Conservation (phyloP, 2,888 invertebrate genomes). For the Hydroisotoma schaefferi region DNA sequence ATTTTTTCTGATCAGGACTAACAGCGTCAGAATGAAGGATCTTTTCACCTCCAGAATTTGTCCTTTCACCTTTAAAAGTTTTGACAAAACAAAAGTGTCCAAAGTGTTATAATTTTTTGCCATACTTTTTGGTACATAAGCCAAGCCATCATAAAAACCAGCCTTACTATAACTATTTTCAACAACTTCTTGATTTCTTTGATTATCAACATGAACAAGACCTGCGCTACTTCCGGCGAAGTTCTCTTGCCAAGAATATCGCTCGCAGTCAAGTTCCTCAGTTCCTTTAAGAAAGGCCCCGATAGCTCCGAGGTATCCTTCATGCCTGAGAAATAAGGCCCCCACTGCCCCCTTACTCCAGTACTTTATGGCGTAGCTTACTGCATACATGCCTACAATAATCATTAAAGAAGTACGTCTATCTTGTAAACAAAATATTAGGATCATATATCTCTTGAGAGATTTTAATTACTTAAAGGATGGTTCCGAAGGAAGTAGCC, state of each 20-base stretch:
- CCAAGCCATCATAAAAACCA: not conserved
- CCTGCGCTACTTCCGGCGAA: slow-evolving; percentile 56
- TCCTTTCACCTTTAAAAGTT: not conserved
- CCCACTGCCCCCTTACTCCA: slow-evolving; percentile 66
- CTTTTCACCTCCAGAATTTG: not conserved
- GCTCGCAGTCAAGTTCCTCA: slow-evolving; percentile 56
- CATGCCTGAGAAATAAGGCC: slow-evolving; percentile 65
- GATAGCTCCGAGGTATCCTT: slow-evolving; percentile 67
- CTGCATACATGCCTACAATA: slow-evolving; percentile 68
- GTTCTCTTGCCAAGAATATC: slow-evolving; percentile 66
- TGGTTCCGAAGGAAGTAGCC: slow-evolving; percentile 68
- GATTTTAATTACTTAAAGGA: no score
- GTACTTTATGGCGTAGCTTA: slow-evolving; percentile 61
- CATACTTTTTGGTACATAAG: not conserved
- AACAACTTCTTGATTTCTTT: not conserved
- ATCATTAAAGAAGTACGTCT: no score
- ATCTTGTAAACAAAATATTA: no score
- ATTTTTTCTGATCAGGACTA: slow-evolving; percentile 28
- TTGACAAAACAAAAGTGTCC: not conserved
- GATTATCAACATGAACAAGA: slow-evolving; percentile 19
- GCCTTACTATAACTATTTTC: not conserved
- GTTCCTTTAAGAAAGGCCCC: slow-evolving; percentile 66
- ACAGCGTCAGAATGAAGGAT: no score
- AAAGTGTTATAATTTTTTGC: not conserved
- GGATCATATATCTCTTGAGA: no score